phyloP scores from a whole-genome alignment of 2,888 invertebrate genomes.

The Coecobrya sp. region DNA sequence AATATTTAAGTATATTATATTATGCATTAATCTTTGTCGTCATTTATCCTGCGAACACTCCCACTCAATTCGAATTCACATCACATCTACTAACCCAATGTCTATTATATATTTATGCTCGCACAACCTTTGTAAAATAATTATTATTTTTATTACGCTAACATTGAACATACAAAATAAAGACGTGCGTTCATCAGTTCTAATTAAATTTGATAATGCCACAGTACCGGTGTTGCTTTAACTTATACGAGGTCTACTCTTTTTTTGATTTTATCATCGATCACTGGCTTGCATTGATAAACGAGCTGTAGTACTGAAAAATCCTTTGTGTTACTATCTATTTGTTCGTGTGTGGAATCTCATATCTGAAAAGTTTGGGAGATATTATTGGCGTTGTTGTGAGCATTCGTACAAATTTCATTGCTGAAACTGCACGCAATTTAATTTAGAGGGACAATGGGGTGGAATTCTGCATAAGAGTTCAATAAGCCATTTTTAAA shows the following conservation, averaged over 20 bases:
- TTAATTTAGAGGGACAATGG: not conserved
- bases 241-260: not conserved
- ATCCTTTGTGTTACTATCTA: conserved; percentile 2
- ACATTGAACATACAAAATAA: conserved; percentile 35
- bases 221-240: not conserved
- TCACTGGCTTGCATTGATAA: conserved; percentile 39
- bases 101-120: not conserved
- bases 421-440: not conserved
- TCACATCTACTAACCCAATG: not conserved
- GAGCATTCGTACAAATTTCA: conserved; percentile 1
- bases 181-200: conserved; percentile 23
- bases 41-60: not conserved
- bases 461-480: not conserved
- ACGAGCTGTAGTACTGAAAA: conserved; percentile 28
- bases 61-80: conserved; percentile 8
- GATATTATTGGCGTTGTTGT: not conserved
- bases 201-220: conserved; percentile 21
- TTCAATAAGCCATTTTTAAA: conserved; percentile 6
- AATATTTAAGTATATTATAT: not conserved
- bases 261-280: not conserved
- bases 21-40: not conserved
- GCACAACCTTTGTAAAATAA: conserved; percentile 31
- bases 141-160: not conserved
- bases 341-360: not conserved
- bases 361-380: not conserved